These are phyloP conservation scores for Notocelia uddmanniana DNA, from an alignment of 2,888 invertebrate genomes.

Conservation along the genomic window DNA sequence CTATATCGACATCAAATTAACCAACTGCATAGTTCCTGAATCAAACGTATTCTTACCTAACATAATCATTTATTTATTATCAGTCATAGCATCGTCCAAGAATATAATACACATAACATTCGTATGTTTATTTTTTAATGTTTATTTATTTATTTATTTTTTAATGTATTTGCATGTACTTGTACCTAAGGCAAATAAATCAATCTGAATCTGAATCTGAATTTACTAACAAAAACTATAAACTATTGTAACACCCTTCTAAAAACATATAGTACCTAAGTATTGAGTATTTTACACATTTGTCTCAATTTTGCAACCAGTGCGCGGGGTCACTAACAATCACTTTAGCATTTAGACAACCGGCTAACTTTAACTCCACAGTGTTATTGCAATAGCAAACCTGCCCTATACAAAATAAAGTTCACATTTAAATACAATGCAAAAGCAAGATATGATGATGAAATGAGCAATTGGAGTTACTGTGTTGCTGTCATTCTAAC, in stretches of 20 bases:
- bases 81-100: no score
- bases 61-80: no score
- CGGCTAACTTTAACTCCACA: neutral
- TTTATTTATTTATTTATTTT: no score
- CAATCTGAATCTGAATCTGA: no score
- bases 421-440: slow-evolving; percentile 17
- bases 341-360: slow-evolving; percentile 10
- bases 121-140: no score
- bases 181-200: no score
- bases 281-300: neutral
- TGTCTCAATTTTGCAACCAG: slow-evolving; percentile 1
- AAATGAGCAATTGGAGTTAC: slow-evolving; percentile 15
- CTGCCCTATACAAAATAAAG: slow-evolving; percentile 11
- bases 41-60: no score
- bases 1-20: neutral
- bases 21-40: neutral
- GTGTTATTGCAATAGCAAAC: slow-evolving; percentile 9
- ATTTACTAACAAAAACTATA: no score
- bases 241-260: no score
- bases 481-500: slow-evolving; percentile 12
- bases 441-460: slow-evolving; percentile 9
- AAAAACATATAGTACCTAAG: no score
- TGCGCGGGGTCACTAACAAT: slow-evolving; percentile 20
- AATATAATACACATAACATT: no score
- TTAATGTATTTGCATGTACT: no score